phyloP scores from a whole-genome alignment of 2,113 vertebrate species.

The Tetrao urogallus region DNA sequence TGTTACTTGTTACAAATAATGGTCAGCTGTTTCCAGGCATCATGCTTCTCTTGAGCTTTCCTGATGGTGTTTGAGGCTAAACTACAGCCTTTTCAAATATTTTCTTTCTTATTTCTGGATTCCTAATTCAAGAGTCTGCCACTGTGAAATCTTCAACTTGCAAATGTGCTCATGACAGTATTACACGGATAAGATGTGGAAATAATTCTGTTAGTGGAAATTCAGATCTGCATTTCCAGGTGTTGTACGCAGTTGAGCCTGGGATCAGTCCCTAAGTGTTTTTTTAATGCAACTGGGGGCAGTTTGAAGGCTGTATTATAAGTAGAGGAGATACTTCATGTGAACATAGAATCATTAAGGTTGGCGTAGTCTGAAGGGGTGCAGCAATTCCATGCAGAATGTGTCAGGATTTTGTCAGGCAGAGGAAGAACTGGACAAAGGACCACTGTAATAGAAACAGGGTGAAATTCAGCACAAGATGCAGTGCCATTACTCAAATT shows the following conservation, averaged over 20 bases:
- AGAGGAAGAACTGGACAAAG: background rate
- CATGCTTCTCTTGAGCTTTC: background rate
- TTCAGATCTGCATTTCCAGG: too few species aligned
- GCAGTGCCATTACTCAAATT: background rate
- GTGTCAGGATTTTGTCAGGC: background rate
- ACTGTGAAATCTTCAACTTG: background rate
- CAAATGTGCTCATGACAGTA: background rate
- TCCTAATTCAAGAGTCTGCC: background rate
- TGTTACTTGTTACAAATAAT: background rate
- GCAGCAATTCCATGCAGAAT: background rate
- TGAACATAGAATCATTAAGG: background rate
- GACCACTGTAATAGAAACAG: background rate
- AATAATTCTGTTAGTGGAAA: background rate
- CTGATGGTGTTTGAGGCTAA: background rate
- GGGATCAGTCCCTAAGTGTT: background rate
- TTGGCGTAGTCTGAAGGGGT: background rate
- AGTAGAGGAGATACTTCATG: background rate
- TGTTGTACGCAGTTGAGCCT: background rate
- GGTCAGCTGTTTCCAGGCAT: background rate
- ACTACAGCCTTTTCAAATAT: background rate
- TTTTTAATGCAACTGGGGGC: background rate
- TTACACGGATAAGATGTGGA: background rate
- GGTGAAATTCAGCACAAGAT: background rate
- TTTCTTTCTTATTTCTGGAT: background rate
- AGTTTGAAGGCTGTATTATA: background rate